Base-by-base conservation (phyloP, 2,888 invertebrate genomes). In the Abrostola triplasia region DNA sequence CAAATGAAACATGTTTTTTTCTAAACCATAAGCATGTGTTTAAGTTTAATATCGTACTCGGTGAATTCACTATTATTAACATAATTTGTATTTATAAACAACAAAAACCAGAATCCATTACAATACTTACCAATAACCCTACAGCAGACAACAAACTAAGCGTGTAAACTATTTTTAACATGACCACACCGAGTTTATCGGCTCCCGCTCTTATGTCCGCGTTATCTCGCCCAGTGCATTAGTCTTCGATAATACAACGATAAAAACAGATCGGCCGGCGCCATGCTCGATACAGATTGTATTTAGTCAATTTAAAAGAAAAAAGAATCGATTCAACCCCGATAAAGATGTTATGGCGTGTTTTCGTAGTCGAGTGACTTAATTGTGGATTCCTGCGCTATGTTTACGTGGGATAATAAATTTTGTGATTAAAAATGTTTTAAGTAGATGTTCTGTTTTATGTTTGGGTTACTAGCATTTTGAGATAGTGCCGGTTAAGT, bases 81-180 rank as follows among this genome's bases (percentile, higher is more conserved):
- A n/a, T 6, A 11, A 6, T 11, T 11, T 36, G 1, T 11, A 1
- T 36, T 13, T 44, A 42, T 35, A 24, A 24, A 24, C 36, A 44
- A 56, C 11, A 57, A 58, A 60, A 11, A 38, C 37, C 36, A 59
- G 58, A 60, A 64, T 58, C 50, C 59, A 64, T 67, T 67, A 75
- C 67, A 76, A 67, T 71, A 68, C 65, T 63, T 68, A 67, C 63
- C 63, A 67, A 72, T 74, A 81, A 76, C 79, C 82, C 80, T 80
- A 70, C 58, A 66, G 41, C 80, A 82, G 86, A 88, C 86, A 88
- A 90, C 83, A 84, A 91, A 90, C 91, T 93, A 93, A 92, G 90
- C 92, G 88, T 92, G 92, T 93, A 92, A 91, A 93, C 92, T 93
- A 93, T 94, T 93, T 93, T 92, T 92, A 93, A 93, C 94, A 93